Conservation (phyloP, 37 sponge, comb jelly and placozoan genomes). For the Agelas oroides region DNA sequence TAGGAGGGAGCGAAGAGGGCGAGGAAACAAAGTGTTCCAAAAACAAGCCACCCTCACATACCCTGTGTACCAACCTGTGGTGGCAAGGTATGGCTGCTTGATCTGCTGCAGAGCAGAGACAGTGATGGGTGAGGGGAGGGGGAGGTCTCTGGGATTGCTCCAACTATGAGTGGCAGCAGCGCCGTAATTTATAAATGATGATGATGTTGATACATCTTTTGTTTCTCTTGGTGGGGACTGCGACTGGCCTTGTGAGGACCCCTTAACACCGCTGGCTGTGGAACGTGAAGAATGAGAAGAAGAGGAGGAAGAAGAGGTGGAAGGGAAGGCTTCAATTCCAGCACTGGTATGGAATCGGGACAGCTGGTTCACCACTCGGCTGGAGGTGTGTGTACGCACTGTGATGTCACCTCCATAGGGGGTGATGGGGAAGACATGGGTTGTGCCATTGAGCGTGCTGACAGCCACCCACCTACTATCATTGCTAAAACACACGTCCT, state of each 20-base stretch:
- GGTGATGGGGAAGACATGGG: slow-evolving; percentile 94
- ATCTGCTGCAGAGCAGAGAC: slow-evolving; percentile 65
- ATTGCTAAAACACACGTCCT: slow-evolving; percentile 77
- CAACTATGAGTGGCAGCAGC: background rate
- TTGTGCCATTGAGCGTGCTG: slow-evolving; percentile 89
- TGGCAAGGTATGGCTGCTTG: slow-evolving; percentile 71
- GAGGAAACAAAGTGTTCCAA: too few relatives aligned
- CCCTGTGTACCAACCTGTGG: too few relatives aligned
- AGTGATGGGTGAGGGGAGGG: slow-evolving; percentile 35
- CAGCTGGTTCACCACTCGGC: slow-evolving; percentile 83
- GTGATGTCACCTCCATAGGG: slow-evolving; percentile 92
- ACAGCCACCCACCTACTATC: slow-evolving; percentile 95
- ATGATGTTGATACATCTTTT: background rate
- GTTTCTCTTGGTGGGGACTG: background rate
- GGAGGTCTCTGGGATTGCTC: slow-evolving; percentile 43
- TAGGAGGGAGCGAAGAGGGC: too few relatives aligned
- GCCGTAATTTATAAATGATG: background rate
- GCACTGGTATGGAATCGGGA: slow-evolving; percentile 95
- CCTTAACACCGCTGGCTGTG: background rate
- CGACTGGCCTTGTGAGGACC: background rate
- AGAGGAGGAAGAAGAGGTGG: slow-evolving; percentile 18
- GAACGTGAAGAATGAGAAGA: background rate
- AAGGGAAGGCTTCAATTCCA: slow-evolving; percentile 66
- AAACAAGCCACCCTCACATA: too few relatives aligned
- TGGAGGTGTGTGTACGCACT: slow-evolving; percentile 82